Conservation (phyloP, 1,140 invertebrate genomes). For the Ceratina calcarata region DNA sequence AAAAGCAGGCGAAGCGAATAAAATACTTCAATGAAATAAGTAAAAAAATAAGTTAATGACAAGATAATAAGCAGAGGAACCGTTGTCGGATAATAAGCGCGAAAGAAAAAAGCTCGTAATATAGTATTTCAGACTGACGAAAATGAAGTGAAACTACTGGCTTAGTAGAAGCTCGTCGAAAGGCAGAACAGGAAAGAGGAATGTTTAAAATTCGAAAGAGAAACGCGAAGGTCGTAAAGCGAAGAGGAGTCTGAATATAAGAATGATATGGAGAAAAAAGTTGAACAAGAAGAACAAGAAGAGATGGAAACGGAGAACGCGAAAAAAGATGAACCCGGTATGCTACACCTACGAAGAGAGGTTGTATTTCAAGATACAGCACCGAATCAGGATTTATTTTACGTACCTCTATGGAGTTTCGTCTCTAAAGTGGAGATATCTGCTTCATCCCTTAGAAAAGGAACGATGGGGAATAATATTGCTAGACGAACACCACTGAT, state of each 20-base stretch:
- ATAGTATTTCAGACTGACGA: slow-evolving; percentile 4
- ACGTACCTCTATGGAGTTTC: slow-evolving; percentile 7
- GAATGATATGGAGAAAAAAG: background rate
- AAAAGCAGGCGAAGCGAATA: background rate
- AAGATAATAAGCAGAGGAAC: background rate
- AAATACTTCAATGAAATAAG: background rate
- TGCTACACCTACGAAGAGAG: slow-evolving; percentile 15
- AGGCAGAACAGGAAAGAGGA: background rate
- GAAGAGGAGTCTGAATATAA: slow-evolving; percentile 5
- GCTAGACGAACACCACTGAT: slow-evolving; percentile 45
- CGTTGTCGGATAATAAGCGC: background rate
- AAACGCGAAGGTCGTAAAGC: slow-evolving; percentile 26
- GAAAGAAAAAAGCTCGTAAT: slow-evolving; percentile 13
- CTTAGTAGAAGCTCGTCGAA: too few relatives aligned
- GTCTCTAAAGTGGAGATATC: slow-evolving; percentile 12
- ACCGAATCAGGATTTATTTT: slow-evolving; percentile 47
- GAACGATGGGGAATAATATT: slow-evolving; percentile 38
- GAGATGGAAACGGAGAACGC: background rate
- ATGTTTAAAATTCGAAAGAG: background rate
- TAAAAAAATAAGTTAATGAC: background rate
- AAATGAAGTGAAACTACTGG: background rate
- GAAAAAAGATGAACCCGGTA: slow-evolving; percentile 33
- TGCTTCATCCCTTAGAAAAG: slow-evolving; percentile 22
- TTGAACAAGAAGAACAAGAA: background rate
- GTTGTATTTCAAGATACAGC: slow-evolving; percentile 49